Conservation (phyloP, 2,888 invertebrate species). For the Phorcus lineatus region DNA sequence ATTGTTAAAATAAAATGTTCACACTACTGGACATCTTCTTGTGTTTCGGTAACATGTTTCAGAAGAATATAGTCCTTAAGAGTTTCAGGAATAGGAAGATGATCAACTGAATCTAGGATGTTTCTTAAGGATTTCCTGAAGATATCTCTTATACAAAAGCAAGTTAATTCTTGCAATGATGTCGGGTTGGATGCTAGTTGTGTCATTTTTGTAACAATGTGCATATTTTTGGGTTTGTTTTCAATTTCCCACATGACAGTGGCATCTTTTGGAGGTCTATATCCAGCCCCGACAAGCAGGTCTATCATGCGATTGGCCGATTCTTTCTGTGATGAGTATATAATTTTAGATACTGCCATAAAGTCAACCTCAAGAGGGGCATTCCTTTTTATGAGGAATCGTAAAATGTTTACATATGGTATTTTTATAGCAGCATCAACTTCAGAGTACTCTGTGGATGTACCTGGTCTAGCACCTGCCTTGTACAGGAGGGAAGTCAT, state of each 20-base stretch:
- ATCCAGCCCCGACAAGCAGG: background rate
- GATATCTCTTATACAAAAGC: background rate
- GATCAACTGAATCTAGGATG: background rate
- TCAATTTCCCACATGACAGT: no score
- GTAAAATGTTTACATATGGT: background rate
- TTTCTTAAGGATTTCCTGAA: background rate
- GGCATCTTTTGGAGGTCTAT: no score
- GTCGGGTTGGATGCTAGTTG: background rate
- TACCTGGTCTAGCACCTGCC: slow-evolving; percentile 2
- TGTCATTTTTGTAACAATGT: no score
- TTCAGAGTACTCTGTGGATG: background rate
- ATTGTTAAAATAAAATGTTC: no score
- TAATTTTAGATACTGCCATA: no score
- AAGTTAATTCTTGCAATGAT: background rate
- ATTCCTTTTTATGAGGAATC: slow-evolving; percentile 1
- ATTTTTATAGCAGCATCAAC: background rate
- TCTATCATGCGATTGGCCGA: background rate
- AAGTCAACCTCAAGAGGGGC: background rate
- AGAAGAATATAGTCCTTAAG: background rate
- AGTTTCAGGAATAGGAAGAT: background rate
- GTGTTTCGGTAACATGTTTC: background rate
- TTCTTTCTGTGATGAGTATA: no score
- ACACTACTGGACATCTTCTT: no score
- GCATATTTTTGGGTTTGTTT: no score
- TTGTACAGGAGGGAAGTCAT: background rate